A percentile compares a stretch with the other conserved stretches of the same genome.
phyloP scores from a whole-genome alignment of 2,113 vertebrate genomes.

The Myodes glareolus region DNA sequence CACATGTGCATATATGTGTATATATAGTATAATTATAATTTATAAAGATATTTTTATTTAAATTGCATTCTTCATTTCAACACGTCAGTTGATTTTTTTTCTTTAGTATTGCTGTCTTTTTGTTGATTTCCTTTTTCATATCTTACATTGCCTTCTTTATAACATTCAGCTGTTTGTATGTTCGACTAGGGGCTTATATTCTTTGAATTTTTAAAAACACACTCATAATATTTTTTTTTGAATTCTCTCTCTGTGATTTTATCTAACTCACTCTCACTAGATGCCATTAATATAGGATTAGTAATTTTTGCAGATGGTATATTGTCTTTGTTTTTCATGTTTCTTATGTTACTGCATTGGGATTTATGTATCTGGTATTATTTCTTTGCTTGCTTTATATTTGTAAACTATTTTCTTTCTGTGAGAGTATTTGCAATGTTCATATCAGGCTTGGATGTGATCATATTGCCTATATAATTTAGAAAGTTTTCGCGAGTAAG shows the following conservation, averaged over 20 bases:
- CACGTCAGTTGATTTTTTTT: neutral
- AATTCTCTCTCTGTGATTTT: neutral
- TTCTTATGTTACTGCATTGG: neutral
- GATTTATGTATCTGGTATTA: neutral
- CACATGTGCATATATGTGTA: no score
- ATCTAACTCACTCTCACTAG: neutral
- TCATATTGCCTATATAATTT: neutral
- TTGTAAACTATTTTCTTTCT: neutral
- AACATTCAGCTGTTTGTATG: neutral
- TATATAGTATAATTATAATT: neutral
- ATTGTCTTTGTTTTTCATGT: neutral
- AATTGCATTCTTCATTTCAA: neutral
- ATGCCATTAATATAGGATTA: neutral
- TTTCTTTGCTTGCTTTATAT: neutral
- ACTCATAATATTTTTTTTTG: neutral
- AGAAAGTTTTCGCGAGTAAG: neutral
- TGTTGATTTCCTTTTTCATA: neutral
- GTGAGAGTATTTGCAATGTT: neutral
- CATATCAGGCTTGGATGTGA: neutral
- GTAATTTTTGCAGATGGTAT: neutral
- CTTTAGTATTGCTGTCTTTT: neutral
- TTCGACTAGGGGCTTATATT: neutral
- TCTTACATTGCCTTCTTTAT: neutral
- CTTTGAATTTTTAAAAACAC: neutral
- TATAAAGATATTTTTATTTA: neutral